Conservation (phyloP, 2,113 vertebrate species). For the Centropus bengalensis region DNA sequence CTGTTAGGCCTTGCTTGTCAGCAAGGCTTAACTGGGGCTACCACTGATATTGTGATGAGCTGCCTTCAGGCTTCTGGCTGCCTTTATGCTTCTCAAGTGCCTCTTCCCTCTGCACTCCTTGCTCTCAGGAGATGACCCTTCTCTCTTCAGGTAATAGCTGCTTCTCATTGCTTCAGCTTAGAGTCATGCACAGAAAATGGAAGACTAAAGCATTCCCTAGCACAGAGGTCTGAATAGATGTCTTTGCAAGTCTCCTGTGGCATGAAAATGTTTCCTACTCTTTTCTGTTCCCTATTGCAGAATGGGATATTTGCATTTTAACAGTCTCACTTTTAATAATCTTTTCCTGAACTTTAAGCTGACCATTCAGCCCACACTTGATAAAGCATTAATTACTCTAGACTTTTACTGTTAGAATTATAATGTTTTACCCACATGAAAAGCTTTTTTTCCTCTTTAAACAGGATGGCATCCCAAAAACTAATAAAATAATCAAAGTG, state of each 20-base stretch:
- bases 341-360: background rate
- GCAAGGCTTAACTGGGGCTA: background rate
- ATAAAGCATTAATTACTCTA: background rate
- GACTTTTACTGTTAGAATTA: background rate
- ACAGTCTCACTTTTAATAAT: background rate
- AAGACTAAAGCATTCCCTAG: background rate
- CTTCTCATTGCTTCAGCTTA: background rate
- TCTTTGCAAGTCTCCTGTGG: background rate
- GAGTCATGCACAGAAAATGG: background rate
- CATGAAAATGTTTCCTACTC: background rate
- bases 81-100: background rate
- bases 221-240: background rate
- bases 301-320: background rate
- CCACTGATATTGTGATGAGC: accelerated
- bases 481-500: background rate
- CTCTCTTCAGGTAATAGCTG: background rate
- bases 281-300: background rate
- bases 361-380: background rate
- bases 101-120: background rate
- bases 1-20: background rate
- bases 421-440: background rate
- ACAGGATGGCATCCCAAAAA: background rate
- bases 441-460: background rate
- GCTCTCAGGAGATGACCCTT: background rate
- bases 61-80: background rate